Evolutionary conservation across 2,888 invertebrate species (phyloP).

Genomic region (Cinara cedri): DNA sequence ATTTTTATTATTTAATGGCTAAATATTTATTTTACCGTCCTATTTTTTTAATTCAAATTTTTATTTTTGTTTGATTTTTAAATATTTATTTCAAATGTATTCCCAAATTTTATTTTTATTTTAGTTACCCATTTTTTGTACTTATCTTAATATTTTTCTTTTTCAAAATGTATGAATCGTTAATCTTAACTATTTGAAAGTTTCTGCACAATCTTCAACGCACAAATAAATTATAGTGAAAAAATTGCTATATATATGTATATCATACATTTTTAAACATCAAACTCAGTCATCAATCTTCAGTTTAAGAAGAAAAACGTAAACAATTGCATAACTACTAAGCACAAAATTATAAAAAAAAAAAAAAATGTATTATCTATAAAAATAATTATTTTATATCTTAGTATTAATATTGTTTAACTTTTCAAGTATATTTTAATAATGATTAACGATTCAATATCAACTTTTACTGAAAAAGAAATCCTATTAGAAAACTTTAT

Average conservation of each 20-base stretch:
- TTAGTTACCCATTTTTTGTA: slow-evolving; percentile 49
- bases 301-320: not conserved
- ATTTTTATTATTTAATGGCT: slow-evolving; percentile 37
- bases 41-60: slow-evolving; percentile 41
- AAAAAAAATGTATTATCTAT: not conserved
- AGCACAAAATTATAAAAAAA: slow-evolving; percentile 15
- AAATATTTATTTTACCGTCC: slow-evolving; percentile 48
- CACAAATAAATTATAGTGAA: slow-evolving; percentile 21
- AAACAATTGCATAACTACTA: not conserved
- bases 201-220: slow-evolving; percentile 10
- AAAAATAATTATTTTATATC: not conserved
- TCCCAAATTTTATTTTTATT: slow-evolving; percentile 22
- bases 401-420: not conserved
- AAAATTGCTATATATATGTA: not conserved
- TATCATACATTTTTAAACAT: not conserved
- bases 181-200: slow-evolving; percentile 33
- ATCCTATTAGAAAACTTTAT: slow-evolving; percentile 32
- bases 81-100: slow-evolving; percentile 50
- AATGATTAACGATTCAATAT: slow-evolving; percentile 44
- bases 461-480: slow-evolving; percentile 5
- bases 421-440: slow-evolving; percentile 18
- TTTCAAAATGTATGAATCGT: slow-evolving; percentile 25
- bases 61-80: slow-evolving; percentile 54
- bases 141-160: slow-evolving; percentile 19
- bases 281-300: too few relatives aligned